phyloP scores from a whole-genome alignment of 2,888 invertebrate species.

The Zygaena filipendulae region DNA sequence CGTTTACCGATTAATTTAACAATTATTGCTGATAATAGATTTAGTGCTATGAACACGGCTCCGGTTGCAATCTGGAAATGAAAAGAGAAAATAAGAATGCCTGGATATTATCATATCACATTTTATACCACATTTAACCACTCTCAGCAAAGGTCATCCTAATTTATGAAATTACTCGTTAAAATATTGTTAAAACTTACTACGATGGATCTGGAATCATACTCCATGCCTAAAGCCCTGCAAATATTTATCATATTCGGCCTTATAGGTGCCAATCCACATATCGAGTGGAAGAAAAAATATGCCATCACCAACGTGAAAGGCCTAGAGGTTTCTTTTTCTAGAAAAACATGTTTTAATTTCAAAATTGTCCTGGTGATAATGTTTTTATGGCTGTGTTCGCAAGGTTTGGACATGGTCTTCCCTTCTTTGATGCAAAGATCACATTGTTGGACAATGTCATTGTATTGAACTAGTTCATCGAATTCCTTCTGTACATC shows the following conservation, averaged over 20 bases:
- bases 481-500: slow-evolving; percentile 63
- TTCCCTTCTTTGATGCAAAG: slow-evolving; percentile 39
- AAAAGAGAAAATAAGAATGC: too few species aligned
- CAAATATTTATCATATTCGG: slow-evolving; percentile 69
- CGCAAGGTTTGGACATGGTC: slow-evolving; percentile 25
- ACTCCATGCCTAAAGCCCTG: slow-evolving; percentile 54
- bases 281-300: slow-evolving; percentile 62
- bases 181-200: slow-evolving; percentile 35
- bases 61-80: slow-evolving; percentile 43
- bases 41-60: slow-evolving; percentile 40
- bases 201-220: slow-evolving; percentile 48
- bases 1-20: slow-evolving; percentile 48
- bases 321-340: slow-evolving; percentile 63
- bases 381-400: slow-evolving; percentile 30
- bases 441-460: slow-evolving; percentile 36
- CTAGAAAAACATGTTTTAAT: slow-evolving; percentile 44
- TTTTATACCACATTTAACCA: too few species aligned
- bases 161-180: background rate
- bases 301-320: slow-evolving; percentile 59
- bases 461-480: slow-evolving; percentile 51
- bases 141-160: too few species aligned
- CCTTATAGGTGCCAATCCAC: slow-evolving; percentile 55
- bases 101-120: too few species aligned
- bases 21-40: slow-evolving; percentile 37
- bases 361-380: slow-evolving; percentile 30